Evolutionary conservation across 2,797 vertebrate species (phyloP), one percentile per base, ranked within the genome.

Genomic region (Psittacula derbiana): DNA sequence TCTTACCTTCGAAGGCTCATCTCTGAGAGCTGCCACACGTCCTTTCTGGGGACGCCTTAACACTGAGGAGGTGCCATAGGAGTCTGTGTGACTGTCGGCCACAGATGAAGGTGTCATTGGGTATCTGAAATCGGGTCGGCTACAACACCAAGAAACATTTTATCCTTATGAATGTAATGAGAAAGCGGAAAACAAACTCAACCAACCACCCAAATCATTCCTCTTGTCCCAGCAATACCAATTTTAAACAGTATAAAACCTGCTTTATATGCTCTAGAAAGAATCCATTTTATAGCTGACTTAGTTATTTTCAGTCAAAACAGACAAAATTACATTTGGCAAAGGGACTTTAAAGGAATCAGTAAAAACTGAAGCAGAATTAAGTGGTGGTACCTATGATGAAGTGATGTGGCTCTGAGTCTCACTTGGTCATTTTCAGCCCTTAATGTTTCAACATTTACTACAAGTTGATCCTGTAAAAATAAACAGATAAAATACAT

Each of bases 1-100:
- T 30, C 57, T 96, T 47, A 99, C 99, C 98, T 99, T 99, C 50
- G 99, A 99, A 4, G 99, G 99, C 79, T 99, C 99, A 7, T 99
- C 99, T 38, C 98, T 97, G 20, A 99, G 98, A 10, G 99, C 99
- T 6, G 98, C 98, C 86, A 98, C 97, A 0, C 99, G 98, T 27
- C 99, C 99, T 88, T 99, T 99, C 95, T 99, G 99, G 44, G 99
- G 98, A 41, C 99, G 98, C 38, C 99, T 97, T 78, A 99, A 97
- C 91, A 99, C 99, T 1, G 99, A 97, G 2, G 99, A 98, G 31
- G 98, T 96, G 90, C 98, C 82, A 23, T 98, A 99, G 66, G 98
- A 97, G 55, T 99, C 99, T 0, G 97, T 85, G 72, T 99, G 99
- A 69, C 97, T 98, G 88, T 99, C 99, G 49, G 98, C 98, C 97